phyloP scores from a whole-genome alignment of 2,113 vertebrate species.

The Indicator indicator region DNA sequence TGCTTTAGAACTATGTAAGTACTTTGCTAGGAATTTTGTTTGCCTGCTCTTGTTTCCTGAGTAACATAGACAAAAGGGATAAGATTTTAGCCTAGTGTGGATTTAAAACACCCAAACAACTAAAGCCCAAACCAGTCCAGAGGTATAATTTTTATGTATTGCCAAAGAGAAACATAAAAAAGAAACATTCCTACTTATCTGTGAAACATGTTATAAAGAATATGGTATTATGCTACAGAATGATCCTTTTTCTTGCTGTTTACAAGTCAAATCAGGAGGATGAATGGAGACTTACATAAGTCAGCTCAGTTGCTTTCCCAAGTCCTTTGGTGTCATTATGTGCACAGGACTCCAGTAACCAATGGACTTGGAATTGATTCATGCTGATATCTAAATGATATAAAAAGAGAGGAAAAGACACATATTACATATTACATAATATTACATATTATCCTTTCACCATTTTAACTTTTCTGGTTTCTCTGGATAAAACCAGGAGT shows the following conservation, averaged over 20 bases:
- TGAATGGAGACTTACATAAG: slow-evolving; percentile 78
- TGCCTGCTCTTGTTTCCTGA: background rate
- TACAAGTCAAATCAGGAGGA: background rate
- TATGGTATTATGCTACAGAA: background rate
- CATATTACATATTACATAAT: too few species aligned
- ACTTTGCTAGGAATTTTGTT: background rate
- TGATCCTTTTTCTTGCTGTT: background rate
- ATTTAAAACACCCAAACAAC: background rate
- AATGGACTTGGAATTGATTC: slow-evolving; percentile 87
- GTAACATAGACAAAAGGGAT: background rate
- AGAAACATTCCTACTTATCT: background rate
- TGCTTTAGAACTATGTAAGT: background rate
- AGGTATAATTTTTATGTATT: background rate
- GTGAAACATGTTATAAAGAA: background rate
- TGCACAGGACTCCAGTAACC: slow-evolving; percentile 87
- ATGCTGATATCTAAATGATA: slow-evolving; percentile 75
- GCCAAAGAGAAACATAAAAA: background rate
- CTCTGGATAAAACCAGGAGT: background rate
- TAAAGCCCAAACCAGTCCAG: background rate
- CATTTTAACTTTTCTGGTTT: background rate
- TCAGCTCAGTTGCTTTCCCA: slow-evolving; percentile 79
- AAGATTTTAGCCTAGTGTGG: background rate
- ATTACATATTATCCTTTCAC: background rate
- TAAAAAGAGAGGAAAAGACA: background rate
- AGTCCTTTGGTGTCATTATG: slow-evolving; percentile 83